Percentiles rank a stretch among this genome's conserved stretches.
phyloP scores from a whole-genome alignment of 2,888 invertebrate species.

The Eupithecia abbreviata region DNA sequence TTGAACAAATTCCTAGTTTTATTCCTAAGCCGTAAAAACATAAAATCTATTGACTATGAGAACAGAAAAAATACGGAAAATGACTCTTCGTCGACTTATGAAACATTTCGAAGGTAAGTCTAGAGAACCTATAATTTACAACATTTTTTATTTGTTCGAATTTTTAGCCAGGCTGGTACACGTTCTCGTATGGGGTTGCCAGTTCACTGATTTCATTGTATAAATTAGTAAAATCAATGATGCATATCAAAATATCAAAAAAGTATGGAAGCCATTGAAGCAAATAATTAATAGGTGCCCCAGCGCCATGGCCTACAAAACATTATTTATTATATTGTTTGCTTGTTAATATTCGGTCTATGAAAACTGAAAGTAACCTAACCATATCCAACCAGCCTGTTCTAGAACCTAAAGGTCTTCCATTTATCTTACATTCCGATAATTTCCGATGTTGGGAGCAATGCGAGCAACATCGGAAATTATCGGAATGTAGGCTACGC shows the following conservation, averaged over 20 bases:
- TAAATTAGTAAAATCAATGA: neutral
- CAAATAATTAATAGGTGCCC: neutral
- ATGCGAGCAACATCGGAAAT: no score
- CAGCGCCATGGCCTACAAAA: slow-evolving; percentile 5
- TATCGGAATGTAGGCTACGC: no score
- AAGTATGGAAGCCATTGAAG: neutral
- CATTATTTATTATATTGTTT: neutral
- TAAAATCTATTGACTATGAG: neutral
- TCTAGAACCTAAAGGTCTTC: neutral
- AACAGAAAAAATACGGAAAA: neutral
- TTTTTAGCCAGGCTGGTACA: neutral
- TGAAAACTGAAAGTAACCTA: neutral
- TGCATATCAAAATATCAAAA: neutral
- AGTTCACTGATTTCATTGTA: neutral
- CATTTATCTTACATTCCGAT: neutral
- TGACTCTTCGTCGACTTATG: neutral
- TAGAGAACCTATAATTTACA: neutral
- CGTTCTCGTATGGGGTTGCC: neutral
- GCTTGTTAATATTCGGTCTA: neutral
- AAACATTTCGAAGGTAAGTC: neutral
- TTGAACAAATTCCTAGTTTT: neutral
- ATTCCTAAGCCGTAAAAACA: neutral
- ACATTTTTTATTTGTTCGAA: neutral
- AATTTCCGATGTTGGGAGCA: neutral
- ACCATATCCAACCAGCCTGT: neutral